A percentile compares a stretch with the other conserved stretches of the same genome.
phyloP scores from a whole-genome alignment of 1,140 invertebrate species.

The Caenorhabditis brenneri region DNA sequence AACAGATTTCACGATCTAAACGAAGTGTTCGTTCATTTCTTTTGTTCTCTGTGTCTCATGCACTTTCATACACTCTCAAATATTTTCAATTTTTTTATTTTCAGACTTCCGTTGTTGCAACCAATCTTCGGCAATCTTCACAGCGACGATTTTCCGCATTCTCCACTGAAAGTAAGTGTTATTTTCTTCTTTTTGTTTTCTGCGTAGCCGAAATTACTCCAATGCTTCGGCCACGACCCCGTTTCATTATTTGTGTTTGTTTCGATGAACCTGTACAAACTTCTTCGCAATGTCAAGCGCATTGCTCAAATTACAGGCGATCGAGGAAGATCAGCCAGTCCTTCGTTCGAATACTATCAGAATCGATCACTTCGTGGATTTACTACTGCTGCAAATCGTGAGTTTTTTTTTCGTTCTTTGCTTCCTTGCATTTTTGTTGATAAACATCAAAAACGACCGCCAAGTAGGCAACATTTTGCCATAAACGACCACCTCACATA shows the following conservation, averaged over 20 bases:
- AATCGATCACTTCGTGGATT: slow-evolving; percentile 34
- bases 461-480: slow-evolving; percentile 11
- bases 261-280: not conserved
- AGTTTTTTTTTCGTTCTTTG: not conserved
- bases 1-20: not conserved
- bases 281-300: not conserved
- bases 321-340: slow-evolving; percentile 1
- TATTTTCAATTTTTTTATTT: not conserved
- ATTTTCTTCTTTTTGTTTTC: too few species aligned
- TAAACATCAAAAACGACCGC: slow-evolving; percentile 14
- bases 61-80: not conserved
- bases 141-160: slow-evolving; percentile 8
- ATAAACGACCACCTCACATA: not conserved
- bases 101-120: slow-evolving; percentile 6
- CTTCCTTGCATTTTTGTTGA: not conserved
- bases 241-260: not conserved
- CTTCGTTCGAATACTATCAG: slow-evolving; percentile 24
- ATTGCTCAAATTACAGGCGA: slow-evolving; percentile 35
- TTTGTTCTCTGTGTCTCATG: not conserved
- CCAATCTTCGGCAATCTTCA: not conserved
- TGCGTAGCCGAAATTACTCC: not conserved
- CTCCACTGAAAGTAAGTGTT: not conserved
- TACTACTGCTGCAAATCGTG: slow-evolving; percentile 23
- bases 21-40: slow-evolving; percentile 25
- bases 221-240: not conserved